Conservation (phyloP, 2,797 vertebrate species). For the Alcedo atthis region DNA sequence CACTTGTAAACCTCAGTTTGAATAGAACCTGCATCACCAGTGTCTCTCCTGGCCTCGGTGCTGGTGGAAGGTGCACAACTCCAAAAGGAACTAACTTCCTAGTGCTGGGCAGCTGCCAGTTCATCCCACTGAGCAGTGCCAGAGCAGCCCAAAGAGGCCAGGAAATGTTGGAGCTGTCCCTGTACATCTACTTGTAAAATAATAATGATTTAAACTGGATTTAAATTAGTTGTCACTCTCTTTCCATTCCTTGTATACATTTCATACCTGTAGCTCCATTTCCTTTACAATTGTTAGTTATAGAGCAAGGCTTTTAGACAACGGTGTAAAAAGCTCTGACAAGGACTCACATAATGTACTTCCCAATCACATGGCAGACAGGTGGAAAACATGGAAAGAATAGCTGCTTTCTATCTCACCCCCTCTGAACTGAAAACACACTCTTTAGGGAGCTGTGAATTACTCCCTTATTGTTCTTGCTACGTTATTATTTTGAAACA, state of each 20-base stretch:
- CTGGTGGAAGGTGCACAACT: neutral
- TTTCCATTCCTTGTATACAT: neutral
- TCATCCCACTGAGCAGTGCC: neutral
- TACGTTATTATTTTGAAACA: conserved; percentile 54
- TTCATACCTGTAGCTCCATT: neutral
- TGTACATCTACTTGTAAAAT: too few relatives aligned
- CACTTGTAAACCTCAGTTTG: neutral
- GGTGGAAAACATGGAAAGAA: conserved; percentile 14
- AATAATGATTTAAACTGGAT: neutral
- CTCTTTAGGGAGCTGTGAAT: conserved; percentile 31
- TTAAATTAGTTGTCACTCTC: neutral
- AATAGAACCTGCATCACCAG: neutral
- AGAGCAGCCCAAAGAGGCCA: neutral
- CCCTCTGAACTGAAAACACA: neutral
- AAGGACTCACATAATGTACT: neutral
- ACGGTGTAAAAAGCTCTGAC: neutral
- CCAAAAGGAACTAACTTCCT: neutral
- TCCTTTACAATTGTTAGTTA: neutral
- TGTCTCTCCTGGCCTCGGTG: accelerated
- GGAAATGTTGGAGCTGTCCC: neutral
- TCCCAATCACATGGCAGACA: conserved; percentile 8
- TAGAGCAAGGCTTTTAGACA: neutral
- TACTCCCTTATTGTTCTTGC: conserved; percentile 28
- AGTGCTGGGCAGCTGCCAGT: neutral
- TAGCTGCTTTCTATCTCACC: conserved; percentile 27